phyloP scores from a whole-genome alignment of 92 coral and sea anemone genomes.

The Zoanthus gigantus region DNA sequence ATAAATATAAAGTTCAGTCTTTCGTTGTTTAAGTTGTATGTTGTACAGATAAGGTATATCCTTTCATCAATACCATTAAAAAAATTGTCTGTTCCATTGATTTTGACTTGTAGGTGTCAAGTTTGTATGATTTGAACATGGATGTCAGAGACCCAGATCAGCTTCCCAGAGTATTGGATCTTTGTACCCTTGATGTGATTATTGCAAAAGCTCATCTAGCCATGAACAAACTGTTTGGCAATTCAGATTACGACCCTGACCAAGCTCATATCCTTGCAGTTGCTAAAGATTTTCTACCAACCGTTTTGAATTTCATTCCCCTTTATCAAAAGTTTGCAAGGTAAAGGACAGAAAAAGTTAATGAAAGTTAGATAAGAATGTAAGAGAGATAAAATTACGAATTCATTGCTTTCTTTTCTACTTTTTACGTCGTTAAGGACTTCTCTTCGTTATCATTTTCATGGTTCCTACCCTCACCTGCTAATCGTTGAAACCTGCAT shows the following conservation, averaged over 20 bases:
- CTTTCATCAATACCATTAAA: no score
- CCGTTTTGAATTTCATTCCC: constrained; percentile 75
- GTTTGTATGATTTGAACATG: constrained; percentile 47
- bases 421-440: no score
- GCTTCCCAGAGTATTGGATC: constrained; percentile 82
- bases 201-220: constrained; percentile 82
- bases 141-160: constrained; percentile 66
- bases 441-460: no score
- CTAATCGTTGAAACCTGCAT: no score
- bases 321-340: constrained; percentile 89
- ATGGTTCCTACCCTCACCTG: no score
- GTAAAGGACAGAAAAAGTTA: constrained; percentile 38
- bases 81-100: background rate
- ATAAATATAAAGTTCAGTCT: no score
- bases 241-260: constrained; percentile 83
- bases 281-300: constrained; percentile 79
- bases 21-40: no score
- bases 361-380: background rate
- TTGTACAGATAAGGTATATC: no score
- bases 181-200: constrained; percentile 80
- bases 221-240: constrained; percentile 74
- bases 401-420: background rate
- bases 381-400: background rate
- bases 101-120: constrained; percentile 54
- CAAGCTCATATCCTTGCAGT: constrained; percentile 75